Base-by-base conservation (phyloP, 2,113 vertebrate species). In the Andinoacara biseriatus region DNA sequence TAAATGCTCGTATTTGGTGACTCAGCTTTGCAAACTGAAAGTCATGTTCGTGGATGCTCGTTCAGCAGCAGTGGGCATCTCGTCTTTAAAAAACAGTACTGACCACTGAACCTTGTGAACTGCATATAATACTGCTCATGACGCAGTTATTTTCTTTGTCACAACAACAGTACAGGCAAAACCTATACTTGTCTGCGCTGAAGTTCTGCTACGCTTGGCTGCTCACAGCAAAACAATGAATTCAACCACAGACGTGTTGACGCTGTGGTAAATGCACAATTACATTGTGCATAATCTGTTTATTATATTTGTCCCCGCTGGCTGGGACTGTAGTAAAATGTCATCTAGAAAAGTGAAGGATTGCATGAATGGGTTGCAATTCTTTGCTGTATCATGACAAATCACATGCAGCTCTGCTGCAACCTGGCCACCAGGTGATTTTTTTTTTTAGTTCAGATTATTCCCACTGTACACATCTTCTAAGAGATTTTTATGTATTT, bases 71-170 rank as follows among this genome's bases (percentile, higher is more conserved):
- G 24, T 80, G 72, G 83, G 81, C 81, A 74, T 84, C 72, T 80
- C 62, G 26, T 75, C 43, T 86, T 24, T 13, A 77, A 76, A 81
- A 81, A 89, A 85, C 83, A 76, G 79, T 35, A 40, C 58, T 85
- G 63, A 81, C 61, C 83, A 90, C 57, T 26, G 31, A 86, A 84
- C 86, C 84, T 26, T 72, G 10, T 72, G 3, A 72, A 72, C 46
- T 84, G 46, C 65, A 72, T 18, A 52, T 89, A 84, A 85, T 54
- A 29, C 22, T 77, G 69, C 82, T 78, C 81, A 74, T 77, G 74
- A 63, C 8, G 26, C 52, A 79, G 43, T 92, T 89, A 65, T 72
- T 82, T 46, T 87, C 20, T 67, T 86, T 86, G 86, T 88, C 87
- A 87, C 83, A 89, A 84, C 83, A 88, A 33, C 26, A 76, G 52